These are phyloP conservation scores for Vidua macroura DNA, from an alignment of 2,113 vertebrate genomes.

Conservation along the genomic window DNA sequence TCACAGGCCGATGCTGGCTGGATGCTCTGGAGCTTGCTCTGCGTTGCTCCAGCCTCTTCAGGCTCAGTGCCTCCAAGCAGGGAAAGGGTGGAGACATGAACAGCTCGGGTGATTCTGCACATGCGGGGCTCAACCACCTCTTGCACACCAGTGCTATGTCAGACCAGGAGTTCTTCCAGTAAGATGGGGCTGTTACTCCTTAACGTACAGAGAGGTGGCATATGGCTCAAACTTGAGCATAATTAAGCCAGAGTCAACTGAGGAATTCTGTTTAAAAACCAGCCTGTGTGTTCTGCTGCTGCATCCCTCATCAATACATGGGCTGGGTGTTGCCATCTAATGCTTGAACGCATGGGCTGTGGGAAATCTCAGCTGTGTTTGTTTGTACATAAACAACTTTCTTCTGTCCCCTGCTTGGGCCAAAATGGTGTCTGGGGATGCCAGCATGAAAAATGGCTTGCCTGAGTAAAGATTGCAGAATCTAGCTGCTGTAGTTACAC, in stretches of 20 bases:
- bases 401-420: neutral
- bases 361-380: neutral
- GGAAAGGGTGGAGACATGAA: slow-evolving; percentile 83
- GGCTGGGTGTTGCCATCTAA: neutral
- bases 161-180: slow-evolving; percentile 89
- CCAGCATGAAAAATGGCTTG: neutral
- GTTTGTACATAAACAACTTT: neutral
- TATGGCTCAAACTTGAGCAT: neutral
- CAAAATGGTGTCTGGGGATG: neutral
- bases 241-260: neutral
- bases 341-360: neutral
- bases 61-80: slow-evolving; percentile 81
- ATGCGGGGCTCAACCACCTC: slow-evolving; percentile 78
- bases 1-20: slow-evolving; percentile 95
- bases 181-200: slow-evolving; percentile 47
- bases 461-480: neutral
- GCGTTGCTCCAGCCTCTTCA: slow-evolving; percentile 91
- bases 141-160: slow-evolving; percentile 76
- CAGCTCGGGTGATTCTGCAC: slow-evolving; percentile 76
- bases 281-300: neutral
- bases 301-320: neutral
- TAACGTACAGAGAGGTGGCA: neutral
- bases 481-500: neutral
- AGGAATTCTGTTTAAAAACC: neutral
- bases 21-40: slow-evolving; percentile 93